Base-by-base conservation (phyloP, 2,113 vertebrate species). In the Cephalopholis sonnerati region DNA sequence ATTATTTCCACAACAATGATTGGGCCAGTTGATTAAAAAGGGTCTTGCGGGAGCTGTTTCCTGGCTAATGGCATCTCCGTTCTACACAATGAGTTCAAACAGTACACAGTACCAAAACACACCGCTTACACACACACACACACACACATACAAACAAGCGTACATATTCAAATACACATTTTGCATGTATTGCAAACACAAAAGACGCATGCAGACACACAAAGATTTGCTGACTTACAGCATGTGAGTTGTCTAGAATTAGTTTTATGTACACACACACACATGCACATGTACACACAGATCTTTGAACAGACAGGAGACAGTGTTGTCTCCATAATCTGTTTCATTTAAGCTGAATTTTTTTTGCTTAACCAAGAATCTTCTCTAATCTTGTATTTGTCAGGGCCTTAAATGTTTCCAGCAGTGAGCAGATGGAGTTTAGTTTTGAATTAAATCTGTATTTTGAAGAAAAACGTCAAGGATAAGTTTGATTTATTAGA, bases 1-100 rank as follows among this genome's bases (percentile, higher is more conserved):
- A 91, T 91, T 89, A 93, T 90, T 91, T 90, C 86, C 88, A 85
- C 87, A 89, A 91, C 91, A 91, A 87, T 88, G 85, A 93, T 93
- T 82, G 77, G 85, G 70, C 81, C 69, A 79, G 87, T 90, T 92
- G 92, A 93, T 92, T 92, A 92, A 92, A 92, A 93, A 87, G 13
- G 70, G 88, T 88, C 88, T 87, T 74, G 53, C 81, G 92, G 91
- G 92, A 93, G 88, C 88, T 61, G 83, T 91, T 90, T 88, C 63
- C 74, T 69, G 70, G 81, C 85, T 93, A 92, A 92, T 87, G 69
- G 84, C 85, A 27, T 88, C 81, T 89, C 81, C 57, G 54, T 84
- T 55, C 81, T 78, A 65, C 74, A 74, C 84, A 74, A 22, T 57
- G 74, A 63, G 71, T 53, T 0, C 78, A 77, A 61, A 61, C 61